Conservation (phyloP, 2,113 vertebrate genomes). For the Canis aureus region DNA sequence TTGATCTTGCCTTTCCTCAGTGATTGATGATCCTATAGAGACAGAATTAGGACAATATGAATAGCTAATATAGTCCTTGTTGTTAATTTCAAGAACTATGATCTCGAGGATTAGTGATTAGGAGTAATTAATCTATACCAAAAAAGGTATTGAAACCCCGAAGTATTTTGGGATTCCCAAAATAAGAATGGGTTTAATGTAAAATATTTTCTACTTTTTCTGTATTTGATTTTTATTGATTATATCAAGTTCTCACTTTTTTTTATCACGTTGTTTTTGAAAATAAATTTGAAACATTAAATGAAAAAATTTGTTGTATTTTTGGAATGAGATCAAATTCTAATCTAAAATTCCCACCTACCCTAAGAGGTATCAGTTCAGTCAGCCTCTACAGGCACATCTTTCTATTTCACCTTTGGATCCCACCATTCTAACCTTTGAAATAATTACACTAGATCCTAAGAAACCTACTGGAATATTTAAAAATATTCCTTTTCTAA, state of each 20-base stretch:
- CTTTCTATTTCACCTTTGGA: constrained; percentile 33
- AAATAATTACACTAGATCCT: background rate
- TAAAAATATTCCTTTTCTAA: background rate
- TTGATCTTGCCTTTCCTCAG: background rate
- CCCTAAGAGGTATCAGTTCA: background rate
- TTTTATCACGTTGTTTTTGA: background rate
- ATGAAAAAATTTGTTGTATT: background rate
- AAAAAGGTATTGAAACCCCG: constrained; percentile 41
- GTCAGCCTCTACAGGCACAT: background rate
- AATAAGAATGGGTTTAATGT: background rate
- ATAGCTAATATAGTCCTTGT: background rate
- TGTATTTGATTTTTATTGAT: background rate
- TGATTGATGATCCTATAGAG: background rate
- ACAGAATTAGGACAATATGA: background rate
- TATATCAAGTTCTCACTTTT: background rate
- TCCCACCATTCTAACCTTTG: background rate
- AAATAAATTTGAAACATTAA: background rate
- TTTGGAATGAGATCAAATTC: constrained; percentile 38
- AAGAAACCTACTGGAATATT: background rate
- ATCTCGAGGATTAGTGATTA: background rate
- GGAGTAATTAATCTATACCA: background rate
- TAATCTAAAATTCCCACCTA: background rate
- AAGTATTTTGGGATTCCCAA: background rate
- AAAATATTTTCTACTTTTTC: background rate
- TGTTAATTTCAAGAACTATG: background rate